Base-by-base conservation (phyloP, 1,140 invertebrate species). In the Galendromus occidentalis region DNA sequence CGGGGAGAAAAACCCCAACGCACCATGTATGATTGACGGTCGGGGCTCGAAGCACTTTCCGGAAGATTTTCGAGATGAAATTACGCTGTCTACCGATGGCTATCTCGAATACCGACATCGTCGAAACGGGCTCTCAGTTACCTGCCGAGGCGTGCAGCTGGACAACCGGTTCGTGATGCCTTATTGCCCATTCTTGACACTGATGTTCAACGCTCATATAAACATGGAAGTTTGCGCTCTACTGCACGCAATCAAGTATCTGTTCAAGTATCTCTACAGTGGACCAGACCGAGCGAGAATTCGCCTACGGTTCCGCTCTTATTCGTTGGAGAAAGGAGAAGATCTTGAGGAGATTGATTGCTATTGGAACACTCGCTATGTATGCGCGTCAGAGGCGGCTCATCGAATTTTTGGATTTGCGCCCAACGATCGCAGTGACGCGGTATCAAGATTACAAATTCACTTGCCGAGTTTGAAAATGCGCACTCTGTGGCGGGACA, bases 201-300 rank as follows among this genome's bases (percentile, higher is more conserved):
- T 65, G 44, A 71, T 68, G 42, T 76, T 70, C 47, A 68, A 73
- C 47, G 42, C 39, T 39, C 74, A 75, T 63, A 75, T 75, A 6
- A 75, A 76, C 67, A 68, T 73, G 4, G 74, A 73, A 69, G 64
- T 69, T 67, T 74, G 71, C 66, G 41, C 69, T 44, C 68, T 69
- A 17, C 68, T 74, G 25, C 70, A 73, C 65, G 22, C 64, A 41
- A 66, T 71, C 14, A 75, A 75, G 64, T 75, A 75, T 68, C 42
- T 75, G 45, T 71, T 65, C 66, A 74, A 73, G 68, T 74, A 75
- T 67, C 22, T 72, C n/a, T 71, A 74, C 68, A 75, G 75, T 70
- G 74, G 71, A 20, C 65, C 71, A 66, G 72, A 74, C 70, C 65
- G 63, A 28, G 67, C 69, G 25, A 66, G 44, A 66, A 20, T 69